phyloP scores from a whole-genome alignment of 2,797 vertebrate genomes.

The Oceanodroma leucorhoa region DNA sequence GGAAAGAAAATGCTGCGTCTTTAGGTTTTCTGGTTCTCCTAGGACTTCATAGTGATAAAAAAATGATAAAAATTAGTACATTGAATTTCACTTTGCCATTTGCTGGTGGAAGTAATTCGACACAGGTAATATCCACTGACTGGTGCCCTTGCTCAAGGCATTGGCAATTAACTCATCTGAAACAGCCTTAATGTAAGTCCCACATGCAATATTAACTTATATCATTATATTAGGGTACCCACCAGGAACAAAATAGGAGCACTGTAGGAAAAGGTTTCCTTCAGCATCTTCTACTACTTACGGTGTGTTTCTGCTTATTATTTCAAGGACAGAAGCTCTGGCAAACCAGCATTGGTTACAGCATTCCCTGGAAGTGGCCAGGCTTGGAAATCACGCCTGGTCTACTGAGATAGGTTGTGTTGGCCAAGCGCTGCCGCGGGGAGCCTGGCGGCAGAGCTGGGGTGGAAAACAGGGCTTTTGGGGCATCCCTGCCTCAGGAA shows the following conservation, averaged over 20 bases:
- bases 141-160: not conserved
- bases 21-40: not conserved
- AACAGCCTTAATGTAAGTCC: not conserved
- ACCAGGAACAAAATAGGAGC: not conserved
- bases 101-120: not conserved
- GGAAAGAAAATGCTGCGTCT: not conserved
- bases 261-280: not conserved
- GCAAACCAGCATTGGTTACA: not conserved
- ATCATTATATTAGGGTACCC: not conserved
- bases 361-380: not conserved
- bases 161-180: not conserved
- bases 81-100: not conserved
- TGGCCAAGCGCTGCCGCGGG: fast-evolving
- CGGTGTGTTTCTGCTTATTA: not conserved
- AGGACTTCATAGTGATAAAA: not conserved
- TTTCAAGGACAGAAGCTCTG: not conserved
- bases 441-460: not conserved
- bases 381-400: not conserved
- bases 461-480: not conserved
- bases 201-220: not conserved
- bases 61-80: not conserved
- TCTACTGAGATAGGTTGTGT: not conserved
- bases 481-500: not conserved
- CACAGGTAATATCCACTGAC: not conserved
- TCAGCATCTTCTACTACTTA: not conserved